These are phyloP conservation scores for Drosophila santomea DNA, from an alignment of 1,140 invertebrate species.

Conservation along the genomic window DNA sequence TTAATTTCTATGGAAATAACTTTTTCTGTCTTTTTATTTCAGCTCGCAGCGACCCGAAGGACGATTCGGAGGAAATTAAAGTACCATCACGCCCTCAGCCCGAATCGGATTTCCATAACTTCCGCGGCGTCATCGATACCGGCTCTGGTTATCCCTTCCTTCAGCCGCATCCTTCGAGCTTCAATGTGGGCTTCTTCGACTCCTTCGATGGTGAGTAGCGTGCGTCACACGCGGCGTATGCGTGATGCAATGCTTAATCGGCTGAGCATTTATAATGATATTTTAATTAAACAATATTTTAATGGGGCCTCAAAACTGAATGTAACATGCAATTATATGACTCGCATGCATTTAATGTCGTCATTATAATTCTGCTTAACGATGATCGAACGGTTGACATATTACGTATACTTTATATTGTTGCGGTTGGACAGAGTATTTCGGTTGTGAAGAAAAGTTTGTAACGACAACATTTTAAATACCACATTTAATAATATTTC, in stretches of 20 bases:
- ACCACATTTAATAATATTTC: not conserved
- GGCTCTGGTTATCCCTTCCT: conserved; percentile 72
- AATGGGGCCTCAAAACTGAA: conserved; percentile 11
- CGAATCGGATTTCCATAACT: conserved; percentile 68
- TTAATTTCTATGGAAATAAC: conserved; percentile 29
- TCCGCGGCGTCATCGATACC: conserved; percentile 79
- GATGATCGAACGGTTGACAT: conserved; percentile 18
- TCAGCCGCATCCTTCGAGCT: conserved; percentile 56
- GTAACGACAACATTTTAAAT: not conserved
- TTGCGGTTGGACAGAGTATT: not conserved
- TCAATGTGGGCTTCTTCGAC: conserved; percentile 67
- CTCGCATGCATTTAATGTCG: conserved; percentile 34
- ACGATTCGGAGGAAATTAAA: conserved; percentile 73
- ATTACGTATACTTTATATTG: conserved; percentile 28
- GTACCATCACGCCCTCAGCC: conserved; percentile 39
- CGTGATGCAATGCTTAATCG: conserved; percentile 31
- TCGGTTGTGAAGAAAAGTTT: not conserved
- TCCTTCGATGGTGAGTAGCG: conserved; percentile 74
- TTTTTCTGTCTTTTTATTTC: conserved; percentile 22
- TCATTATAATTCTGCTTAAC: conserved; percentile 28
- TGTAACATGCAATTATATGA: conserved; percentile 21
- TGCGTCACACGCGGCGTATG: conserved; percentile 48
- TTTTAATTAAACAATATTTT: conserved; percentile 55
- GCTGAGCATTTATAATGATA: conserved; percentile 26
- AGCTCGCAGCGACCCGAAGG: conserved; percentile 69